Evolutionary conservation across 2,888 invertebrate species (phyloP), one percentile per base, ranked within the genome.

Genomic region (Drosophila aldrichi): DNA sequence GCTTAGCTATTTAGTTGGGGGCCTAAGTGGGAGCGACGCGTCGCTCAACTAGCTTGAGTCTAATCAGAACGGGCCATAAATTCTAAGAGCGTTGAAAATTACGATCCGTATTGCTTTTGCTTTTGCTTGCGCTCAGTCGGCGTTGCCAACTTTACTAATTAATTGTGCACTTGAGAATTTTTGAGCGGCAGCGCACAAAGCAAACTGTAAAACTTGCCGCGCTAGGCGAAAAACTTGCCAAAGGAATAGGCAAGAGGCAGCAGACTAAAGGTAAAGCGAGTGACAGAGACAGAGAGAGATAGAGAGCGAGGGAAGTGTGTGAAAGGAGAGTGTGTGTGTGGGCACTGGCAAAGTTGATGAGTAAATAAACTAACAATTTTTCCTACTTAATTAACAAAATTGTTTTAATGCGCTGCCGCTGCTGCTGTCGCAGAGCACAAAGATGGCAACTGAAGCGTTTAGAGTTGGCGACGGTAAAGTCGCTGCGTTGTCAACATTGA

Each of bases 361-460:
- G 85, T 84, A 86, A 86, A 86, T 86, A 86, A 89, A 86, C 85
- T 88, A 86, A 88, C 84, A 89, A 87, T 89, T 86, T 86, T 87
- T 87, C 85, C 84, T 86, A 87, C 85, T 86, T 86, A 86, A 86
- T 86, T 86, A 86, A 86, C 85, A 86, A 86, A 86, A 88, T 86
- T 86, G 87, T 86, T 86, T 87, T 88, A 86, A 88, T 85, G 84
- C 87, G 70, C 70, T 67, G 66, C 59, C 70, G 66, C 67, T 65
- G 66, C 57, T 66, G 41, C 20, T 43, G 49, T 32, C 36, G 51
- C 20, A 20, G 41, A 56, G 18, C n/a, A 49, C 65, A 60, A 51
- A 65, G 70, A 64, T 74, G 82, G 54, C 84, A 85, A 88, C 67
- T 77, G 88, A 79, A 68, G 82, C 82, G 75, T 78, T 64, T 63